phyloP scores from a whole-genome alignment of 2,888 invertebrate species.

The Quadriops clusia region DNA sequence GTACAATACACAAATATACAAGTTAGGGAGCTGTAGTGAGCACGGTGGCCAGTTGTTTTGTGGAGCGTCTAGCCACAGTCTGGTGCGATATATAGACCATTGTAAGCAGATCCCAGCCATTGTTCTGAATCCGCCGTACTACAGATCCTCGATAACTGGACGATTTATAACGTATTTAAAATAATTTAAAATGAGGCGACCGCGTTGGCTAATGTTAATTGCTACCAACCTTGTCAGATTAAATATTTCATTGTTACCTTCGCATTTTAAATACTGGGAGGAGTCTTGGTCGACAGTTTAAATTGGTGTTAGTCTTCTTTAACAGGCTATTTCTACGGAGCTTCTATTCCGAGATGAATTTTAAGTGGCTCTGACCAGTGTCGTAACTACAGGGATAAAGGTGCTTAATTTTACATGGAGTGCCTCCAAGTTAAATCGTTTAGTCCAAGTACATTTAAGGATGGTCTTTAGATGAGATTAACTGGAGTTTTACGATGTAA shows the following conservation, averaged over 20 bases:
- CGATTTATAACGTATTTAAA: conserved; percentile 29
- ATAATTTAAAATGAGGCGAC: conserved; percentile 26
- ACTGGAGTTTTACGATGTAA: too few species aligned
- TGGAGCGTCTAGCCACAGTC: conserved; percentile 17
- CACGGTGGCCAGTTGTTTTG: conserved; percentile 12
- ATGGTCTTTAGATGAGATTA: too few species aligned
- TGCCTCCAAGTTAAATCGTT: too few species aligned
- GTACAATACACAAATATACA: conserved; percentile 3
- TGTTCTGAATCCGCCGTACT: conserved; percentile 24
- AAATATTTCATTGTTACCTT: conserved; percentile 18
- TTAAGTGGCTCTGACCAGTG: conserved; percentile 20
- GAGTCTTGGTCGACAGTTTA: conserved; percentile 13
- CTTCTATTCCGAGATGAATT: conserved; percentile 17
- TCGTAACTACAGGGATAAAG: too few species aligned
- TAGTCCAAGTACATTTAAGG: too few species aligned
- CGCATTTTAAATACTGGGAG: neutral
- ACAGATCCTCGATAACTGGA: conserved; percentile 25
- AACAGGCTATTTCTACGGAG: conserved; percentile 17
- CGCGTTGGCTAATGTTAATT: conserved; percentile 25
- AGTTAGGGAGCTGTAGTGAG: conserved; percentile 2
- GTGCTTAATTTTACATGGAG: too few species aligned
- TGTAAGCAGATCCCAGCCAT: conserved; percentile 29
- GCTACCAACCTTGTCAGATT: conserved; percentile 22
- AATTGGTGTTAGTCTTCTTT: conserved; percentile 19
- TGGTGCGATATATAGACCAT: conserved; percentile 24